Evolutionary conservation across 1,140 invertebrate genomes (phyloP).

Genomic region (Dysdera silvatica): DNA sequence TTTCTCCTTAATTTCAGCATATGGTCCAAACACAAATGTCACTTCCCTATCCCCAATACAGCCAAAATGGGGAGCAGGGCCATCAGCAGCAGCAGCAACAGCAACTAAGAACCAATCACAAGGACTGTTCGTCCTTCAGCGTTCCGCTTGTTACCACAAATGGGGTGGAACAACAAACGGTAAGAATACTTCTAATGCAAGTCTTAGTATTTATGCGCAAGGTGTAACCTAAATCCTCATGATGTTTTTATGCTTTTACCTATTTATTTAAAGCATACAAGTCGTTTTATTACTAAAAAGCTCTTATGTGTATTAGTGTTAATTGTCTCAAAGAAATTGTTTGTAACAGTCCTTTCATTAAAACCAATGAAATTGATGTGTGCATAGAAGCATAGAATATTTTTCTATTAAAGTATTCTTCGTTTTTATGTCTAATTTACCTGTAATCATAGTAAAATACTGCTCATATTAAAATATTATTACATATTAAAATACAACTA

Average conservation of each 20-base stretch:
- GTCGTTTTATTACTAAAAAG: no score
- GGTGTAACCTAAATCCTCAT: neutral
- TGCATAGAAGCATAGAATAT: no score
- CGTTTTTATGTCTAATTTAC: no score
- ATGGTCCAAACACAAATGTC: slow-evolving; percentile 28
- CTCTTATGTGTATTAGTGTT: no score
- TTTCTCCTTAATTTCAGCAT: slow-evolving; percentile 14
- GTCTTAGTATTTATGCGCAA: neutral
- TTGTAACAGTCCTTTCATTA: no score
- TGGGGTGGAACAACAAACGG: slow-evolving; percentile 34
- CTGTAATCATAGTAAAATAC: no score
- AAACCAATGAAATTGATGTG: no score
- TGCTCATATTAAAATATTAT: no score
- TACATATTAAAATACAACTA: no score
- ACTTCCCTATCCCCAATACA: slow-evolving; percentile 15
- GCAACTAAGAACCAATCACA: slow-evolving; percentile 10
- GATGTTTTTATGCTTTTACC: neutral
- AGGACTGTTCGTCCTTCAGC: slow-evolving; percentile 11
- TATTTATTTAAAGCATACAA: neutral
- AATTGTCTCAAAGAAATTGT: no score
- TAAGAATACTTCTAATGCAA: slow-evolving; percentile 5
- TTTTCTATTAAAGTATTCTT: no score
- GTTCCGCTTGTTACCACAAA: slow-evolving; percentile 35
- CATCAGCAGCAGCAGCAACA: slow-evolving; percentile 3
- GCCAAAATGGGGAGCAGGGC: slow-evolving; percentile 19